These are phyloP conservation scores for Latheticus oryzae DNA, from an alignment of 2,888 invertebrate genomes.

Conservation along the genomic window DNA sequence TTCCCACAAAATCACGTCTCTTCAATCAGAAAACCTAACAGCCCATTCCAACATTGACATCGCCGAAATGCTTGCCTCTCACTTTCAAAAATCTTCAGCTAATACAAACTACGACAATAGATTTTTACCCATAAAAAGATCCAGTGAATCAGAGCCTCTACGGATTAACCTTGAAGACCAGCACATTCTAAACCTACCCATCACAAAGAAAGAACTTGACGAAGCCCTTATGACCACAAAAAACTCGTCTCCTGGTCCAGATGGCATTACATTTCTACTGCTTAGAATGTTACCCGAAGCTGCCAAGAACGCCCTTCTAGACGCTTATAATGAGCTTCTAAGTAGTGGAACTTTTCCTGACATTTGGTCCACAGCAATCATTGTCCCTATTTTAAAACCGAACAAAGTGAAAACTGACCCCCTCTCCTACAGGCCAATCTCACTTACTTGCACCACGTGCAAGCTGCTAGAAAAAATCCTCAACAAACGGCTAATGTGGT, in stretches of 20 bases:
- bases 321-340: constrained; percentile 22
- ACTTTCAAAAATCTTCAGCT: not conserved
- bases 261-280: constrained; percentile 32
- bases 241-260: constrained; percentile 29
- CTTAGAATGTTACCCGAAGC: constrained; percentile 22
- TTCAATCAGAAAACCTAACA: not conserved
- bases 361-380: constrained; percentile 9
- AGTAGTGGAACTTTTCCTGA: not conserved
- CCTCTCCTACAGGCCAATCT: constrained; percentile 20
- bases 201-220: not conserved
- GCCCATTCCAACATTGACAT: too few relatives aligned
- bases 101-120: not conserved
- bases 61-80: not conserved
- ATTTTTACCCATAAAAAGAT: not conserved
- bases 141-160: not conserved
- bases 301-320: constrained; percentile 13
- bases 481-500: not conserved
- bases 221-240: constrained; percentile 17
- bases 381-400: constrained; percentile 36
- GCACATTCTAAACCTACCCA: not conserved
- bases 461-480: constrained; percentile 17
- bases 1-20: not conserved
- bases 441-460: constrained; percentile 6
- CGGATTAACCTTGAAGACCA: not conserved
- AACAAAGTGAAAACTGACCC: constrained; percentile 32